Evolutionary conservation across 2,888 invertebrate genomes (phyloP).

Genomic region (Polydrusus tereticollis): DNA sequence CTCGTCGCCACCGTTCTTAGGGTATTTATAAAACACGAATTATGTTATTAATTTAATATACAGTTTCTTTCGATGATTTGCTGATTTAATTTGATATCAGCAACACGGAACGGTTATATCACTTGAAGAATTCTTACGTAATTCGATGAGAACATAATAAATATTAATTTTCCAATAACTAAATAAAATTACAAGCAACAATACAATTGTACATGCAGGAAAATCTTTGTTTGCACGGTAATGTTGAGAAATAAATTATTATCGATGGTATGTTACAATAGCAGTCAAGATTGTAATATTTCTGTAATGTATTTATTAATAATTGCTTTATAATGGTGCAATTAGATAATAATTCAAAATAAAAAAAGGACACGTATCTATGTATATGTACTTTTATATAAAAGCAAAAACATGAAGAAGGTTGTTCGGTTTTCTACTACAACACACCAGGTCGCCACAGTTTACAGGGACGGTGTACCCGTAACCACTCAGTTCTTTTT

Average conservation of each 20-base stretch:
- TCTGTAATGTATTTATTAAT: background rate
- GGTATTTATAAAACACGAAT: too few species aligned
- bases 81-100: too few species aligned
- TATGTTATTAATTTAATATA: too few species aligned
- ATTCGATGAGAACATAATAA: background rate
- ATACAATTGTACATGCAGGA: background rate
- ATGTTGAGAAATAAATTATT: background rate
- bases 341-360: background rate
- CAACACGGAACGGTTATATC: background rate
- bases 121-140: background rate
- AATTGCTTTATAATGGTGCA: background rate
- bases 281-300: background rate
- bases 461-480: too few species aligned
- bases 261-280: background rate
- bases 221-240: background rate
- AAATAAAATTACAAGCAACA: background rate
- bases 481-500: too few species aligned
- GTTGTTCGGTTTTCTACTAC: too few species aligned
- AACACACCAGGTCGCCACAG: too few species aligned
- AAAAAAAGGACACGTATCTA: background rate
- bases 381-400: too few species aligned
- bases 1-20: too few species aligned
- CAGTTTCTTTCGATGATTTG: too few species aligned
- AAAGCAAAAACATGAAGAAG: too few species aligned
- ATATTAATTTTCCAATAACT: background rate